phyloP scores from a whole-genome alignment of 2,797 vertebrate genomes.

The Sebastes hubbsi region DNA sequence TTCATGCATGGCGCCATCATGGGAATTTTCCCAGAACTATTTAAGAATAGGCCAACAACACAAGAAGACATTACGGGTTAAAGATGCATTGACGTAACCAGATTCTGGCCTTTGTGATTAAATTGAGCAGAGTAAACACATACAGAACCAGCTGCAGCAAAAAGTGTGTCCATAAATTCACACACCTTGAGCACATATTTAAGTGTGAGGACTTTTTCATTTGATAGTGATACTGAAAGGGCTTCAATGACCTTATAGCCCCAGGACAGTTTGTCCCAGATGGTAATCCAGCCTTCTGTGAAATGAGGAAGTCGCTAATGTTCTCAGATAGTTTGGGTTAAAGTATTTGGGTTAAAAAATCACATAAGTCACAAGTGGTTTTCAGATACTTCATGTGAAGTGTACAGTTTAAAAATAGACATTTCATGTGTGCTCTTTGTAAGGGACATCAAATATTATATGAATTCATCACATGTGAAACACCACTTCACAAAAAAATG shows the following conservation, averaged over 20 bases:
- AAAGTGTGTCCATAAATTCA: neutral
- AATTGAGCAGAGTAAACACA: neutral
- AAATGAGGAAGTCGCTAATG: neutral
- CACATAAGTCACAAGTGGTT: no score
- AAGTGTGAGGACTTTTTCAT: neutral
- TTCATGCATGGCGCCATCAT: conserved; percentile 35
- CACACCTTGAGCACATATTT: neutral
- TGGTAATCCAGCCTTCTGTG: neutral
- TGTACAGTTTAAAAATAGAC: no score
- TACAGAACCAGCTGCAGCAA: neutral
- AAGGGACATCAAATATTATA: no score
- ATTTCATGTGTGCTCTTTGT: no score
- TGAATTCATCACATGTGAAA: no score
- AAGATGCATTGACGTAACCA: neutral
- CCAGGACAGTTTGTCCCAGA: neutral
- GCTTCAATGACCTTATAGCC: accelerated
- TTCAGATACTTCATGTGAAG: no score
- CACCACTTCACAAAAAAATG: no score
- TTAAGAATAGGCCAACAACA: neutral
- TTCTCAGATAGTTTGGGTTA: no score
- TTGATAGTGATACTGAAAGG: neutral
- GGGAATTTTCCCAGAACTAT: conserved; percentile 43
- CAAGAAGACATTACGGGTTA: neutral
- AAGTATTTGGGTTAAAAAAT: no score
- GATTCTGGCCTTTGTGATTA: neutral